Conservation (phyloP, 2,888 invertebrate genomes). For the Epicampocera succincta region DNA sequence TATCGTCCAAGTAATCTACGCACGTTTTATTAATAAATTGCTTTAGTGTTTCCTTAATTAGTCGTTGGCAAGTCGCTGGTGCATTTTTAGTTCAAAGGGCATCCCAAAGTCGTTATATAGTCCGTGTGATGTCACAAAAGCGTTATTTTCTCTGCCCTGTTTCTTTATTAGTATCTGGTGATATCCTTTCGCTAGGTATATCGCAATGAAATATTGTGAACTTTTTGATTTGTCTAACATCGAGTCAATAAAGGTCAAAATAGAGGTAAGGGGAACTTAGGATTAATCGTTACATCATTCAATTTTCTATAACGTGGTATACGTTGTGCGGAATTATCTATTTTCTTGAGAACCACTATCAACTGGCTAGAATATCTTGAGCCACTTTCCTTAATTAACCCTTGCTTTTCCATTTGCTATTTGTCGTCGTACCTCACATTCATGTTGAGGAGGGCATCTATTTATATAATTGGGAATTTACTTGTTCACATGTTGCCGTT, state of each 20-base stretch:
- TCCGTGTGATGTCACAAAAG: slow-evolving; percentile 41
- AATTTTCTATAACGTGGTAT: slow-evolving; percentile 10
- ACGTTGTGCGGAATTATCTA: slow-evolving; percentile 30
- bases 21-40: slow-evolving; percentile 24
- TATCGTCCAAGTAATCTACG: slow-evolving; percentile 8
- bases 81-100: no score
- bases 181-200: slow-evolving; percentile 24
- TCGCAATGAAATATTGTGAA: slow-evolving; percentile 9
- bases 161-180: slow-evolving; percentile 23
- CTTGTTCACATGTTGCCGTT: no score
- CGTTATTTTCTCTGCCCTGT: slow-evolving; percentile 13
- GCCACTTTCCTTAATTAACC: slow-evolving; percentile 31
- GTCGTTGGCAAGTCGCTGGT: slow-evolving; percentile 35
- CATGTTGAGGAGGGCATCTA: slow-evolving; percentile 52
- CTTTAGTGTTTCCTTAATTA: slow-evolving; percentile 15
- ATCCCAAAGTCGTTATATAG: no score
- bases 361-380: slow-evolving; percentile 52
- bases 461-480: no score
- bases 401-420: slow-evolving; percentile 55
- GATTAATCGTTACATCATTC: slow-evolving; percentile 9
- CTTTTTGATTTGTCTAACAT: no score
- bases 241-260: no score
- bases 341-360: slow-evolving; percentile 48
- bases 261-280: slow-evolving; percentile 23
- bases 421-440: slow-evolving; percentile 38